Percentiles rank a stretch among this genome's conserved stretches.
These are phyloP conservation scores for Chaetops frenatus DNA, from an alignment of 2,113 vertebrate species.

Conservation along the genomic window DNA sequence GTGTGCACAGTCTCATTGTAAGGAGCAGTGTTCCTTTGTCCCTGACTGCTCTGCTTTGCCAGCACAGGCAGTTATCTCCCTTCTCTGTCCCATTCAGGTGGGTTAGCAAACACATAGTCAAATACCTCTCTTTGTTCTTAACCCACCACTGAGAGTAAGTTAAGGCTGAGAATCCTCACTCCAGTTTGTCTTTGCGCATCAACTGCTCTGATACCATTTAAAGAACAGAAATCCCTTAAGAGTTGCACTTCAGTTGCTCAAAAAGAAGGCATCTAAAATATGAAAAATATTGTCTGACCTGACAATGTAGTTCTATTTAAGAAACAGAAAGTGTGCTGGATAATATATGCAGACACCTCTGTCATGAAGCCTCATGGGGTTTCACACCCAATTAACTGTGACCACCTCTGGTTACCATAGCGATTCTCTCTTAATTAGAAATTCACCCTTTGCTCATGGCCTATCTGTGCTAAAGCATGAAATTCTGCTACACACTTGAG, in stretches of 20 bases:
- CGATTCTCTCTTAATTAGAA: slow-evolving; percentile 52
- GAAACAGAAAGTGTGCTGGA: background rate
- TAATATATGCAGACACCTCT: slow-evolving; percentile 49
- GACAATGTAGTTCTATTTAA: background rate
- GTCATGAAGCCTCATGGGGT: background rate
- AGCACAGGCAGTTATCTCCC: background rate
- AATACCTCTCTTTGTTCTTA: background rate
- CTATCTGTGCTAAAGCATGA: background rate
- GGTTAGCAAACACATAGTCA: fast-evolving
- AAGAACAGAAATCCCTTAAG: background rate
- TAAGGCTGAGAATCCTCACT: background rate
- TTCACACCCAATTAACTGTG: slow-evolving; percentile 48
- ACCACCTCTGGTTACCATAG: slow-evolving; percentile 57
- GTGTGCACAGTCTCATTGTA: background rate
- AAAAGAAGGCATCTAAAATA: background rate
- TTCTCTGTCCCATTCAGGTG: background rate
- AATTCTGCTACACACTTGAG: background rate
- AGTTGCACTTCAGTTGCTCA: background rate
- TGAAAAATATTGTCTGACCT: background rate
- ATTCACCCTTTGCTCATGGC: slow-evolving; percentile 12
- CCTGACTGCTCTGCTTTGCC: background rate
- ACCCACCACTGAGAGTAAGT: background rate
- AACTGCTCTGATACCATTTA: background rate
- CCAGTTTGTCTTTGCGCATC: background rate
- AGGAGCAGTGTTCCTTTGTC: background rate